Evolutionary conservation across 2,888 invertebrate species (phyloP), one percentile per base, ranked within the genome.

Genomic region (Nyleta sp.): DNA sequence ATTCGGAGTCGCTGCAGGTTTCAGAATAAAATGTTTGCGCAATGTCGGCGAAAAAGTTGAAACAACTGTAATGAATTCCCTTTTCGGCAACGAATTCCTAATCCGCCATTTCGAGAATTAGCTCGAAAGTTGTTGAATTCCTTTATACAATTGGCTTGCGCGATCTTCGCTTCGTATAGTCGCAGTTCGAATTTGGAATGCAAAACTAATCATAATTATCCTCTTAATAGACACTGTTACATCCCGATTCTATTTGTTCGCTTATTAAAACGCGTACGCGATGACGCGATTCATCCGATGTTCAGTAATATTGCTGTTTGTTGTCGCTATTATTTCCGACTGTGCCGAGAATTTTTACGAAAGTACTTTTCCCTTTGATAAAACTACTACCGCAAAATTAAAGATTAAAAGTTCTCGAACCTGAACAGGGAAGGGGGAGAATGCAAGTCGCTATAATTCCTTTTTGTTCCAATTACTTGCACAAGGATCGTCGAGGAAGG

Each of bases 51-150:
- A 50, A 65, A 67, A 52, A 67, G 65, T 74, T 65, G 5, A 17
- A 67, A 65, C 18, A 67, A 59, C 35, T 52, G 59, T 18, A 73
- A 64, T 42, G 52, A 53, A 74, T 67, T 67, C 40, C 18, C 44
- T 60, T 59, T 74, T 59, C 17, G 57, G n/a, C 8, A 8, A 24
- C 17, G 40, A 75, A 68, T 75, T 55, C 50, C 64, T 68, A 75
- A 65, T 77, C 60, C 31, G 65, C 76, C 59, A 65, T 77, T 77
- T 65, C 57, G 52, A 40, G 60, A 64, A 71, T 33, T 70, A 18
- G 50, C 35, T 59, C 15, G 22, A 70, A 70, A 76, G 59, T 70
- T 76, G 62, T 70, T 65, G 64, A 70, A 76, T 67, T 53, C 70
- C 46, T 74, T 67, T 42, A 50, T 52, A 44, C 53, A 65, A 65